Evolutionary conservation across 2,797 vertebrate genomes (phyloP).

Genomic region (Crocodylus rhombifer): DNA sequence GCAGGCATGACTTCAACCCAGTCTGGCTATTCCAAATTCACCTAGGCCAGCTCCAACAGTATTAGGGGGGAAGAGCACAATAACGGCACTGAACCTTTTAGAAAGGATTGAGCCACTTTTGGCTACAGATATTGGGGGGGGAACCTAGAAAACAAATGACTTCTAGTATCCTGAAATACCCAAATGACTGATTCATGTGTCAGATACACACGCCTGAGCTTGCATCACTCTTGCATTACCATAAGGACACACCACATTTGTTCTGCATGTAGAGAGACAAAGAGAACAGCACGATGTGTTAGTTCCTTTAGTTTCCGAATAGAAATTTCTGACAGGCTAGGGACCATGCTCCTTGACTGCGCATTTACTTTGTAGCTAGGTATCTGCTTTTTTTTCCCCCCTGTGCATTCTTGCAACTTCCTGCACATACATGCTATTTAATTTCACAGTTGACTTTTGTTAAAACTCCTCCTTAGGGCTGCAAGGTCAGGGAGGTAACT

Average conservation of each 20-base stretch:
- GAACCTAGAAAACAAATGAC: not conserved
- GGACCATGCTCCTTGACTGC: too few species aligned
- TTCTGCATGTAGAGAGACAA: not conserved
- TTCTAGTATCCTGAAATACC: not conserved
- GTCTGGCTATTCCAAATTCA: not conserved
- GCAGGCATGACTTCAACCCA: not conserved
- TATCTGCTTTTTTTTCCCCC: not conserved
- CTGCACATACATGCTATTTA: constrained; percentile 6
- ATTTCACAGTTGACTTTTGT: constrained; percentile 30
- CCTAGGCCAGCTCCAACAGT: not conserved
- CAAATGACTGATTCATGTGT: not conserved
- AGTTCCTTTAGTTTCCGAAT: too few species aligned
- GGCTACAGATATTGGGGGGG: not conserved
- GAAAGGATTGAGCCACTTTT: not conserved
- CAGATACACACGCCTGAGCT: fast-evolving
- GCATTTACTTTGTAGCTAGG: not conserved
- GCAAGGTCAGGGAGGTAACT: constrained; percentile 29
- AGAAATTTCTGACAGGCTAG: too few species aligned
- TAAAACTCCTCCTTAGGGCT: constrained; percentile 4
- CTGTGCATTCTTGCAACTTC: not conserved
- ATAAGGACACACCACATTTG: not conserved
- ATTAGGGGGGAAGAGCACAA: not conserved
- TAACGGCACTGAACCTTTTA: not conserved
- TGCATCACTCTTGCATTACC: not conserved
- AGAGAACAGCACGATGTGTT: not conserved